Evolutionary conservation across 1,140 invertebrate genomes (phyloP).

Genomic region (Drosophila ananassae): DNA sequence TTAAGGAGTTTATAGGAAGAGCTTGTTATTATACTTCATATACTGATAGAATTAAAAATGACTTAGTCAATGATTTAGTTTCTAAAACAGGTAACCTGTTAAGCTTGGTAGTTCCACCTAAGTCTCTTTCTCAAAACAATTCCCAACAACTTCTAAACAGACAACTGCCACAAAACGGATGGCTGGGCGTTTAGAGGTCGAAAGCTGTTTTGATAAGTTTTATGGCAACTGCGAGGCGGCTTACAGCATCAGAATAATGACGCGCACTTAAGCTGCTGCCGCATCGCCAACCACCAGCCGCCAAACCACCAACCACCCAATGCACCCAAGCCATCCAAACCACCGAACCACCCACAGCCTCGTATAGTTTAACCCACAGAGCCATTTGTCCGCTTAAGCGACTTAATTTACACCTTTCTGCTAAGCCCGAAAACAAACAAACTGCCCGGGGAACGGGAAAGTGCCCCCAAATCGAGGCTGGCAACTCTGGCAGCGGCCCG

Average conservation of each 20-base stretch:
- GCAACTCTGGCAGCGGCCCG: conserved; percentile 28
- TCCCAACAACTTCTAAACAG: conserved; percentile 3
- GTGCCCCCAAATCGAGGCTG: conserved; percentile 18
- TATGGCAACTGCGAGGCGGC: conserved; percentile 40
- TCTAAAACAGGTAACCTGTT: neutral
- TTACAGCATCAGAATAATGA: conserved; percentile 65
- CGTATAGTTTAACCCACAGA: conserved; percentile 36
- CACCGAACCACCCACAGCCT: neutral
- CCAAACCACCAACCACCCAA: neutral
- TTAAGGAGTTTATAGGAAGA: neutral
- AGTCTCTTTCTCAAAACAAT: neutral
- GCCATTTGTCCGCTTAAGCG: conserved; percentile 63
- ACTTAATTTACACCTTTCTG: conserved; percentile 77
- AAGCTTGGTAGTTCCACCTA: neutral
- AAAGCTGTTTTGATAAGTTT: conserved; percentile 60
- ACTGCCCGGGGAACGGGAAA: conserved; percentile 23
- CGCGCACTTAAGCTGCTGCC: conserved; percentile 57
- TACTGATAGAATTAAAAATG: too few species aligned
- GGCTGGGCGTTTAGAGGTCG: conserved; percentile 13
- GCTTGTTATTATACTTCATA: too few species aligned
- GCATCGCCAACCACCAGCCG: conserved; percentile 12
- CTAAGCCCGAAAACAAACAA: conserved; percentile 71
- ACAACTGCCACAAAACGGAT: conserved; percentile 3
- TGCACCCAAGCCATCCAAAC: neutral
- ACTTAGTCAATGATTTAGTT: too few species aligned